Evolutionary conservation across 1,140 invertebrate genomes (phyloP), one percentile per base, ranked within the genome.

Genomic region (Diachasmimorpha longicaudata): DNA sequence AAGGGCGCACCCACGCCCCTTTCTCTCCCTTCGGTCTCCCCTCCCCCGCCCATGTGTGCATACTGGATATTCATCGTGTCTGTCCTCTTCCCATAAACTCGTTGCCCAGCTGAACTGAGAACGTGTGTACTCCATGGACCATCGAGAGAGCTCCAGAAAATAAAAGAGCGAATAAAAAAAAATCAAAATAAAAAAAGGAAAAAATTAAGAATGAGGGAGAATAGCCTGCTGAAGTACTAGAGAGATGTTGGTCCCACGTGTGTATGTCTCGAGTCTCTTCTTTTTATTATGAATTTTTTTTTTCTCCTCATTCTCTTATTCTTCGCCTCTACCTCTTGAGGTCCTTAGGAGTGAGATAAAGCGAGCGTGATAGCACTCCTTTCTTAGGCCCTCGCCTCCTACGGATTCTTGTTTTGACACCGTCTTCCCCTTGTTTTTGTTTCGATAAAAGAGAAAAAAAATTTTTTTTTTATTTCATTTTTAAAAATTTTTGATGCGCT

Each of bases 1-100:
- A 82, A 84, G 83, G 84, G 80, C 81, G 83, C 87, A 85, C 86
- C 86, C 84, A 88, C 86, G 85, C 85, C 85, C 83, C 81, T 75
- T 55, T 48, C 48, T 21, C 19, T 46, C 68, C 31, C 48, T 55
- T 55, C n/a, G 2, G 6, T 31, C 31, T 31, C 19, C 52, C 52
- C 19, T 21, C 19, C 52, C n/a, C 21, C 19, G 8, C 19, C 52
- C 19, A 25, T 25, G 8, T 31, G 58, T 52, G 48, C 46, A 66
- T 25, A 63, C 11, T n/a, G 19, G 19, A 63, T 63, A 63, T 63
- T 63, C 55, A 72, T 68, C 72, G 31, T 58, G 8, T 55, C 66
- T 25, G 39, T 76, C 68, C 23, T 69, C 58, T 74, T 69, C 66
- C 76, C 77, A 31, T 72, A 72, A 36, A 72, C 46, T 37, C 63